Percentiles rank a stretch among this genome's conserved stretches.
phyloP scores from a whole-genome alignment of 2,888 invertebrate genomes.

The Agapetus fuscipes region DNA sequence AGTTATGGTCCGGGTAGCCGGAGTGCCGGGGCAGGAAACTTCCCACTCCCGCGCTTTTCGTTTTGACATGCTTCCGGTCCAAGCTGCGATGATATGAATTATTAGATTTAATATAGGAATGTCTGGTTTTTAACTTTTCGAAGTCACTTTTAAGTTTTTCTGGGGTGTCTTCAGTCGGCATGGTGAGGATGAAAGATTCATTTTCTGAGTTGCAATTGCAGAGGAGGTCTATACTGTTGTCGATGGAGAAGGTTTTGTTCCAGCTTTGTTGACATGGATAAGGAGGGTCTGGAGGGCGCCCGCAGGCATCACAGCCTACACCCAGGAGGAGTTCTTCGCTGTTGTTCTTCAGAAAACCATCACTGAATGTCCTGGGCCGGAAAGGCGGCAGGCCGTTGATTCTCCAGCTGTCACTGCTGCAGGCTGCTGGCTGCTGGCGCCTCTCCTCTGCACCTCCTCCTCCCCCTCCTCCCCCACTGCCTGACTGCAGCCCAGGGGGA shows the following conservation, averaged over 20 bases:
- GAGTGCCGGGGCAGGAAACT: slow-evolving; percentile 43
- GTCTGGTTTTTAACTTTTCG: slow-evolving; percentile 13
- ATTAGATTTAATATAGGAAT: slow-evolving; percentile 16
- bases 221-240: slow-evolving; percentile 38
- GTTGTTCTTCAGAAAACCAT: slow-evolving; percentile 42
- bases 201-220: slow-evolving; percentile 41
- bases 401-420: slow-evolving; percentile 22
- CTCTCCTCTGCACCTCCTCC: slow-evolving; percentile 16
- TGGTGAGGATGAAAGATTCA: slow-evolving; percentile 6
- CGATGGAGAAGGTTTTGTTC: slow-evolving; percentile 30
- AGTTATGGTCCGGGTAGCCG: slow-evolving; percentile 38
- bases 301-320: slow-evolving; percentile 44
- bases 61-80: slow-evolving; percentile 41
- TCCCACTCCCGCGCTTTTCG: slow-evolving; percentile 40
- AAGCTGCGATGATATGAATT: slow-evolving; percentile 34
- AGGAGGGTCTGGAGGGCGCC: slow-evolving; percentile 30
- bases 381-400: slow-evolving; percentile 30
- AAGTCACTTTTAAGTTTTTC: slow-evolving; percentile 13
- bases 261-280: slow-evolving; percentile 28
- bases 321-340: slow-evolving; percentile 42
- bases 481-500: slow-evolving; percentile 8
- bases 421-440: slow-evolving; percentile 27
- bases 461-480: background rate
- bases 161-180: slow-evolving; percentile 8
- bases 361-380: slow-evolving; percentile 42